phyloP scores from a whole-genome alignment of 2,797 vertebrate species.

The Enteromius viviparus region DNA sequence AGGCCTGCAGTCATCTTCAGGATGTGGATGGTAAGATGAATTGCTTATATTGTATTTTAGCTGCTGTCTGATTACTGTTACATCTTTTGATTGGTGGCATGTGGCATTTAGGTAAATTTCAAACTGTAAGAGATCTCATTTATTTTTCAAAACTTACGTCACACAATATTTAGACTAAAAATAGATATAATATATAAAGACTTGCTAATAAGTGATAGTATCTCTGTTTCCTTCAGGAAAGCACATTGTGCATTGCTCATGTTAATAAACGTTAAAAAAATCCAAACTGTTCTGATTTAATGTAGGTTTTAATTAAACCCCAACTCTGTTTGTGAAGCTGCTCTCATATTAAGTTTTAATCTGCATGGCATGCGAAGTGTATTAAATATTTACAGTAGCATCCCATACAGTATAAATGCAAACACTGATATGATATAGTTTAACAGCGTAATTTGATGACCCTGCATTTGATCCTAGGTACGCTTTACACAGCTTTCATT shows the following conservation, averaged over 20 bases:
- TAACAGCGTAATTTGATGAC: neutral
- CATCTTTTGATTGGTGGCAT: neutral
- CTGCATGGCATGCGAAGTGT: neutral
- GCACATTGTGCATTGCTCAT: neutral
- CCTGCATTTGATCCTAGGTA: neutral
- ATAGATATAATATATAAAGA: too few species aligned
- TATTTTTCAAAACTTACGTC: neutral
- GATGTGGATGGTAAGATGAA: neutral
- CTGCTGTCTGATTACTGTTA: neutral
- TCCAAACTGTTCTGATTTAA: neutral
- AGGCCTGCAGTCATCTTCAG: neutral
- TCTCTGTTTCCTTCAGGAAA: neutral
- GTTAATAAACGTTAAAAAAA: neutral
- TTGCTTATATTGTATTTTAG: neutral
- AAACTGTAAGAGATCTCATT: neutral
- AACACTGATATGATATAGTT: neutral
- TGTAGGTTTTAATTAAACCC: neutral
- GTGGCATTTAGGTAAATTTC: neutral
- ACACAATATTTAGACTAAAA: neutral
- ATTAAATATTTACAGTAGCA: conserved; percentile 9
- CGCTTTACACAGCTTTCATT: neutral
- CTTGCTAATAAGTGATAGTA: neutral
- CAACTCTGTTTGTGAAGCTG: neutral
- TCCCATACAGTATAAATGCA: neutral
- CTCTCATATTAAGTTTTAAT: neutral